Base-by-base conservation (phyloP, 2,888 invertebrate genomes). In the Phymatocera aterrima region DNA sequence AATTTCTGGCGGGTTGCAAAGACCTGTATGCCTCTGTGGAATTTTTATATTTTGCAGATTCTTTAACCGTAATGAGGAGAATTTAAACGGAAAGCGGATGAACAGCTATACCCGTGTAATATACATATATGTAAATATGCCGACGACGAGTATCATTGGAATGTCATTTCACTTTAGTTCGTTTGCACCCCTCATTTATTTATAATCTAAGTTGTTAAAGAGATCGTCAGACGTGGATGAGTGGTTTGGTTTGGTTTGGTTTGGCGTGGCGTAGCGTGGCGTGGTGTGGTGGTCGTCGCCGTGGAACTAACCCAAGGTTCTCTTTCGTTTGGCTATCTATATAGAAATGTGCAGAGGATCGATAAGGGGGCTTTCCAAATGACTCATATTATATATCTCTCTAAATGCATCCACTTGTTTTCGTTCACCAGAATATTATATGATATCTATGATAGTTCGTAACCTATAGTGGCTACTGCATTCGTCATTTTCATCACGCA, bases 111-210 rank as follows among this genome's bases (percentile, higher is more conserved):
- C 4, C 40, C 4, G 4, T 40, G 8, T 40, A 40, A 18, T 51
- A n/a, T 15, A 18, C n/a, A 18, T 4, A 4, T 12, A 51, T 18
- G 51, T 51, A 51, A 15, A 18, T 51, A 51, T 4, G n/a, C n/a
- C n/a, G n/a, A n/a, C n/a, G 15, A 4, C 6, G n/a, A 51, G 12
- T 72, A 72, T 72, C 72, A 72, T 72, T 72, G 72, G 51, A 48
- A 72, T 72, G 72, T 72, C 72, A 72, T 72, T 72, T 72, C 72
- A 72, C 72, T 72, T 72, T 51, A 72, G 72, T 72, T 72, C 51
- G 72, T 72, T 72, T 72, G 72, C 72, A 48, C 72, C 72, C 72
- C 72, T 72, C 31, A 48, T 72, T 72, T 72, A 72, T 72, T 72
- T 28, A 72, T 72, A 72, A 72, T 72, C 12, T 24, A 72, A 48